Conservation (phyloP, 2,113 vertebrate species). For the Ciconia stormi region DNA sequence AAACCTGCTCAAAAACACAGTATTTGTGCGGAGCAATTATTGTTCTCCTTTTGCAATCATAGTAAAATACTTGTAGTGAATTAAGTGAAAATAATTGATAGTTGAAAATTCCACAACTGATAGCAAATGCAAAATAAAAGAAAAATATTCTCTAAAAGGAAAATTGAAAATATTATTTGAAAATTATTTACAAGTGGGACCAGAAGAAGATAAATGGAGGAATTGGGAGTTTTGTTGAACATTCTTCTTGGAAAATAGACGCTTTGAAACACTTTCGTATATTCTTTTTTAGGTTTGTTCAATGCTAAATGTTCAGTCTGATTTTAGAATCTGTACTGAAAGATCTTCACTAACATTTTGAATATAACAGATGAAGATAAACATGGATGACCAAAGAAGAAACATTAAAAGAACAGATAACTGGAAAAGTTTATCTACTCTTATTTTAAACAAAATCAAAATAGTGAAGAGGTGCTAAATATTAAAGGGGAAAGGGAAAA, state of each 20-base stretch:
- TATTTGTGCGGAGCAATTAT: background rate
- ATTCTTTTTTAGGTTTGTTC: constrained; percentile 79
- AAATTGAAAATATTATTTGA: background rate
- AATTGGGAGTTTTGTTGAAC: background rate
- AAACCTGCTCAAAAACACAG: background rate
- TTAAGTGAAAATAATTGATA: background rate
- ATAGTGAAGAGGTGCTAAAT: background rate
- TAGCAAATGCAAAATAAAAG: background rate
- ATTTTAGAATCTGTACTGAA: constrained; percentile 55
- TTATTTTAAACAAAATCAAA: background rate
- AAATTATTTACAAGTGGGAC: background rate
- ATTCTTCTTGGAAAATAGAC: background rate
- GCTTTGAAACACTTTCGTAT: background rate
- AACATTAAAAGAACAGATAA: background rate
- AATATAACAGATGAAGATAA: constrained; percentile 53
- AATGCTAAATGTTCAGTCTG: constrained; percentile 74
- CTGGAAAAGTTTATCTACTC: background rate
- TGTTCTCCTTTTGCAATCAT: background rate
- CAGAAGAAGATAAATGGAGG: background rate
- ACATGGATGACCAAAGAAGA: constrained; percentile 1
- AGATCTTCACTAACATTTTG: constrained; percentile 73
- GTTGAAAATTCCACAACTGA: background rate
- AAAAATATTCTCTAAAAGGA: background rate
- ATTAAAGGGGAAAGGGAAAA: background rate
- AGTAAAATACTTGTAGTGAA: background rate